These are phyloP conservation scores for Aphodius sticticus DNA, from an alignment of 2,888 invertebrate species.

Conservation along the genomic window DNA sequence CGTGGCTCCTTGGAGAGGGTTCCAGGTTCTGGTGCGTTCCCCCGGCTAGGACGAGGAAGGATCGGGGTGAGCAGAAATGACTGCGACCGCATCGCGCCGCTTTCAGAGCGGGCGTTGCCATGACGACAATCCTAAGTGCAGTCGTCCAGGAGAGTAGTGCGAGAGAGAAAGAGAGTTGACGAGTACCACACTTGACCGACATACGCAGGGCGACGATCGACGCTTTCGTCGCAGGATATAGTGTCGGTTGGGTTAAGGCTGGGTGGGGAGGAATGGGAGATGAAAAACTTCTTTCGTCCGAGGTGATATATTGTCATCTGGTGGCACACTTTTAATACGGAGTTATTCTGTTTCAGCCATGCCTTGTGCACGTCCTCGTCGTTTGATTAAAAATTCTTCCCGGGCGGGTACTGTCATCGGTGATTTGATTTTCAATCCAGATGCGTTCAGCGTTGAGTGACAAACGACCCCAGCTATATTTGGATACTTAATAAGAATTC, in stretches of 20 bases:
- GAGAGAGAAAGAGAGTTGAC: neutral
- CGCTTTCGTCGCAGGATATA: neutral
- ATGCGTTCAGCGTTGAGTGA: neutral
- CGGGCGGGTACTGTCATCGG: neutral
- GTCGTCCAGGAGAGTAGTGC: neutral
- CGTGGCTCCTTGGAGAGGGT: neutral
- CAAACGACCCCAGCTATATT: neutral
- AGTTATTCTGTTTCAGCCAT: neutral
- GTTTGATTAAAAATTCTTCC: neutral
- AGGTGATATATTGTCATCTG: neutral
- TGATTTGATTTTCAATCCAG: neutral
- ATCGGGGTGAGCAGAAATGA: neutral
- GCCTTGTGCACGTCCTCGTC: neutral
- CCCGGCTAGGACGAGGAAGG: neutral
- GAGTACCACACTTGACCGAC: neutral
- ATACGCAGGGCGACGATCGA: neutral
- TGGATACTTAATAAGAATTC: neutral
- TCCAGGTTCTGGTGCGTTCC: neutral
- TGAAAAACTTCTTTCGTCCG: neutral
- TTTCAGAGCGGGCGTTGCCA: constrained; percentile 4
- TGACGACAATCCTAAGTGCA: neutral
- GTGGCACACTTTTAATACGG: neutral
- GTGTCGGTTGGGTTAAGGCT: neutral
- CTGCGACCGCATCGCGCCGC: neutral
- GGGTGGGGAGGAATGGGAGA: neutral